A percentile compares a stretch with the other conserved stretches of the same genome.
phyloP scores from a whole-genome alignment of 2,113 vertebrate species.

The Eleginops maclovinus region DNA sequence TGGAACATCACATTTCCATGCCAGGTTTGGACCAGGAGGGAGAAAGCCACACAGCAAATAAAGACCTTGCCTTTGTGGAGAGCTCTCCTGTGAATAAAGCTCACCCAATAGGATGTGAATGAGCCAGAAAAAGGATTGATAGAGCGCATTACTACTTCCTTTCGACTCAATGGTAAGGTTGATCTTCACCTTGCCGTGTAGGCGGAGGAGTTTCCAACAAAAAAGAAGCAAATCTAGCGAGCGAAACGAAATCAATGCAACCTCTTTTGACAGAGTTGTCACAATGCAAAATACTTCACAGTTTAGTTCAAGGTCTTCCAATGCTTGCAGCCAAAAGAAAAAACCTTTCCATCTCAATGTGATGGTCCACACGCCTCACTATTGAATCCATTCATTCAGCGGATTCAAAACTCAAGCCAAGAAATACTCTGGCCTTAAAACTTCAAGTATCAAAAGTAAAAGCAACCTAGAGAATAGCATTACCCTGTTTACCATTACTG shows the following conservation, averaged over 20 bases:
- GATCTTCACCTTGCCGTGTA: not conserved
- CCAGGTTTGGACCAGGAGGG: slow-evolving; percentile 22
- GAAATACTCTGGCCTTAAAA: no score
- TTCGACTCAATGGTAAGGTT: slow-evolving; percentile 9
- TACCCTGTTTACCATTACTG: no score
- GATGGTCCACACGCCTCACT: not conserved
- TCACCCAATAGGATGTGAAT: slow-evolving; percentile 11
- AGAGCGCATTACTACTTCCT: not conserved
- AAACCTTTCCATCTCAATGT: not conserved
- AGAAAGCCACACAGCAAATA: slow-evolving; percentile 9
- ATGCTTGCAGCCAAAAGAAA: not conserved
- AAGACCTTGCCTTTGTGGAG: slow-evolving; percentile 13
- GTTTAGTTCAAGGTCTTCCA: not conserved
- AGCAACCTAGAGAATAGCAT: no score
- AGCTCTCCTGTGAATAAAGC: slow-evolving; percentile 7
- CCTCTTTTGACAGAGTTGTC: not conserved
- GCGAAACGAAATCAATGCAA: not conserved
- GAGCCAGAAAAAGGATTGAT: not conserved
- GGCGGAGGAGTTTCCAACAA: slow-evolving; percentile 20
- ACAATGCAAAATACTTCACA: not conserved
- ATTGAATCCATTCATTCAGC: not conserved
- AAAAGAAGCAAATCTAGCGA: not conserved
- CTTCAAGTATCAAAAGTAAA: no score
- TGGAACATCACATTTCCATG: slow-evolving; percentile 44
- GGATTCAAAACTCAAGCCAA: not conserved